These are phyloP conservation scores for Stenopsyche tienmushanensis DNA, from an alignment of 1,140 invertebrate genomes.

Conservation along the genomic window DNA sequence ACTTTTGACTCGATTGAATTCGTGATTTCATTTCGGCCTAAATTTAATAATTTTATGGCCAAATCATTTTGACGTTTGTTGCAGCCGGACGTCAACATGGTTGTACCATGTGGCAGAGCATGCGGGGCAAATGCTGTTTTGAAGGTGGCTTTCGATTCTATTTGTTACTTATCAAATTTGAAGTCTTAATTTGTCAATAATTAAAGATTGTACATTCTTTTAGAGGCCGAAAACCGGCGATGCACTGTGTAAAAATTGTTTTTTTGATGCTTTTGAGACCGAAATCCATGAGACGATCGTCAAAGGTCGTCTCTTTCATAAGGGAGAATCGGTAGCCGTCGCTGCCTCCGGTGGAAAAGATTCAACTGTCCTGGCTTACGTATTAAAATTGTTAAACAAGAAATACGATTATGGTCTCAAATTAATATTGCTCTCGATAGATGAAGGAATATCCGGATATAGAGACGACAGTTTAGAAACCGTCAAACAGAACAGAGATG, in stretches of 20 bases:
- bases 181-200: slow-evolving; percentile 14
- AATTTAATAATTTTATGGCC: too few species aligned
- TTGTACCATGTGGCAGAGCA: slow-evolving; percentile 59
- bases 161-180: slow-evolving; percentile 4
- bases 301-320: slow-evolving; percentile 80
- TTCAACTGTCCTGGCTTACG: slow-evolving; percentile 93
- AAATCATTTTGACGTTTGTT: too few species aligned
- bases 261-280: slow-evolving; percentile 91
- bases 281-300: slow-evolving; percentile 96
- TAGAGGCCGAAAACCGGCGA: slow-evolving; percentile 89
- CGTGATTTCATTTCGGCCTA: too few species aligned
- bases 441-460: slow-evolving; percentile 98
- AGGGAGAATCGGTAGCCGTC: slow-evolving; percentile 88
- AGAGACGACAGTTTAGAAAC: slow-evolving; percentile 97
- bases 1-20: too few species aligned
- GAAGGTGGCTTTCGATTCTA: slow-evolving; percentile 62
- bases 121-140: slow-evolving; percentile 72
- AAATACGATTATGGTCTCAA: slow-evolving; percentile 90
- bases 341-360: slow-evolving; percentile 99
- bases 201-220: slow-evolving; percentile 44
- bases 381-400: slow-evolving; percentile 90
- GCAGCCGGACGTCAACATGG: too few species aligned
- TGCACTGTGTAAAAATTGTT: slow-evolving; percentile 93
- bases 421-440: slow-evolving; percentile 91
- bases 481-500: slow-evolving; percentile 89